phyloP scores from a whole-genome alignment of 1,140 invertebrate species.

The Atta texana region DNA sequence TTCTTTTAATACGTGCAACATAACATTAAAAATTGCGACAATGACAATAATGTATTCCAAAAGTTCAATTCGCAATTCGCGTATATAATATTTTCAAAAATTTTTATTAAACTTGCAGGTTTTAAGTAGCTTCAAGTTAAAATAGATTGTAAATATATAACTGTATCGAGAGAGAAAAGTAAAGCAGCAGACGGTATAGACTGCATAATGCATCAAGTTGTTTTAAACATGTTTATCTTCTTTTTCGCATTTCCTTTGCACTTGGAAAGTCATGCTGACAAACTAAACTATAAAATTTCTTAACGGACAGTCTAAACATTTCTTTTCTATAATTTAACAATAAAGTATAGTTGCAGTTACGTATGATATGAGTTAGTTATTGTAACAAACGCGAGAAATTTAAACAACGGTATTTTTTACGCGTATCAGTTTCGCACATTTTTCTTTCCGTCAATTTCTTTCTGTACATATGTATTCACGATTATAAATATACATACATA shows the following conservation, averaged over 20 bases:
- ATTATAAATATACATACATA: background rate
- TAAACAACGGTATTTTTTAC: background rate
- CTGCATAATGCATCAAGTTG: constrained; percentile 43
- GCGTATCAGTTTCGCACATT: background rate
- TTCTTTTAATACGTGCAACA: background rate
- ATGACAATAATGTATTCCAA: background rate
- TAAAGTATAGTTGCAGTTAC: background rate
- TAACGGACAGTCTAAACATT: background rate
- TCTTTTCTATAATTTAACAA: background rate
- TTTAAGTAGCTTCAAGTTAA: background rate
- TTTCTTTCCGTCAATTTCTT: background rate
- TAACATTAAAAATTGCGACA: background rate
- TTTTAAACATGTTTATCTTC: constrained; percentile 33
- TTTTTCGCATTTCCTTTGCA: constrained; percentile 27
- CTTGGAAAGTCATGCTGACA: constrained; percentile 26
- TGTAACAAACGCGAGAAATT: background rate
- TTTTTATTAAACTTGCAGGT: background rate
- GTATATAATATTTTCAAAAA: background rate
- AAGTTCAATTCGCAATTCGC: background rate
- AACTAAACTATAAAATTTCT: background rate
- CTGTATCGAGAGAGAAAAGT: constrained; percentile 11
- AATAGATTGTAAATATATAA: background rate
- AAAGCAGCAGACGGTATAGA: constrained; percentile 1
- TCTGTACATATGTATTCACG: too few relatives aligned
- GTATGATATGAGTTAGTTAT: background rate